phyloP scores from a whole-genome alignment of 2,888 invertebrate species.

The Unio delphinus region DNA sequence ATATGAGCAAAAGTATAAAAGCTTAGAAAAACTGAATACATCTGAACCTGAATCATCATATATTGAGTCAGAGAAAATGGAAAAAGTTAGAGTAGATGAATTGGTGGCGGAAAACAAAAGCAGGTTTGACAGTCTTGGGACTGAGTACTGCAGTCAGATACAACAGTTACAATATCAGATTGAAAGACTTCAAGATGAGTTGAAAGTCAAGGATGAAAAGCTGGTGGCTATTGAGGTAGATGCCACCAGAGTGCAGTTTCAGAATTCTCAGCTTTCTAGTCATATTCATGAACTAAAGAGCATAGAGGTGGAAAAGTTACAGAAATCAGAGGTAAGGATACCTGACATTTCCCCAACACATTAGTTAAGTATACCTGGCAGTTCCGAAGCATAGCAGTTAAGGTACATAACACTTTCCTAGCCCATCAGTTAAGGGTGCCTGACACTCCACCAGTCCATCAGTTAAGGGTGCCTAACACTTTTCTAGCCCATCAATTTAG shows the following conservation, averaged over 20 bases:
- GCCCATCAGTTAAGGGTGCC: too few species aligned
- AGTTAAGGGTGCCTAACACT: too few species aligned
- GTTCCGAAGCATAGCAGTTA: too few species aligned
- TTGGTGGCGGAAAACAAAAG: background rate
- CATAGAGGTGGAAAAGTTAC: conserved; percentile 22
- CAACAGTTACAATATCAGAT: background rate
- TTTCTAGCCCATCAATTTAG: too few species aligned
- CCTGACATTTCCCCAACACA: too few species aligned
- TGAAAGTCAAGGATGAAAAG: conserved; percentile 10
- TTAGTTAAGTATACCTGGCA: too few species aligned
- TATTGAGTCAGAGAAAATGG: conserved; percentile 1
- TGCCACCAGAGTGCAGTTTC: conserved; percentile 5
- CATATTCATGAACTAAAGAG: conserved; percentile 9
- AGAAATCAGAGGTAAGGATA: conserved; percentile 30
- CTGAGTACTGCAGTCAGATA: background rate
- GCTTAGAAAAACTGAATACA: conserved; percentile 6
- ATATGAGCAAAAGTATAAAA: conserved; percentile 9
- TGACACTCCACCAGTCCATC: too few species aligned
- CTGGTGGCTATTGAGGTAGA: conserved; percentile 8
- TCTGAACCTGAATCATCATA: background rate
- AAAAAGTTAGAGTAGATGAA: background rate
- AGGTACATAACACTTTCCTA: too few species aligned
- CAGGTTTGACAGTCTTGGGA: background rate
- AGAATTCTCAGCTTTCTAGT: conserved; percentile 9
- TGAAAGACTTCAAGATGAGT: conserved; percentile 17